These are phyloP conservation scores for Geophilus truncorum DNA, from an alignment of 2,888 invertebrate genomes.

Conservation along the genomic window DNA sequence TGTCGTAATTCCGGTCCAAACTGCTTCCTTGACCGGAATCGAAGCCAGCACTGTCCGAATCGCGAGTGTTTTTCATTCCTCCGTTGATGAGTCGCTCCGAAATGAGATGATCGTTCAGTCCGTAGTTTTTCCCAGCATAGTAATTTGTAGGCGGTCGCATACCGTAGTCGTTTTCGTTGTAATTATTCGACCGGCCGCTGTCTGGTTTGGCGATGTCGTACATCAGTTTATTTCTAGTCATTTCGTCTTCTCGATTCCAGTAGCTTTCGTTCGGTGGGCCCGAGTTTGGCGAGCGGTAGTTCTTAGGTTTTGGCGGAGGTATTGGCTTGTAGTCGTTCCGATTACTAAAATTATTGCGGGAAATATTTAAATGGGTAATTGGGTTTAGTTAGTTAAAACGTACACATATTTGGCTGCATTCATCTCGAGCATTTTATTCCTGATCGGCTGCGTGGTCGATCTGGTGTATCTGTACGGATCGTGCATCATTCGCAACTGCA, in stretches of 20 bases:
- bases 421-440: slow-evolving; percentile 37
- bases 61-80: slow-evolving; percentile 36
- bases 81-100: slow-evolving; percentile 36
- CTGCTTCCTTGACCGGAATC: slow-evolving; percentile 54
- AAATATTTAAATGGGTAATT: no score
- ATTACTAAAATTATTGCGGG: neutral
- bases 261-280: slow-evolving; percentile 33
- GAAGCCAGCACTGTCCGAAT: slow-evolving; percentile 45
- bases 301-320: slow-evolving; percentile 88
- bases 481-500: slow-evolving; percentile 44
- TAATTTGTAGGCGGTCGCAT: slow-evolving; percentile 36
- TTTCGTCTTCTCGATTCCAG: slow-evolving; percentile 36
- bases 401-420: slow-evolving; percentile 38
- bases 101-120: slow-evolving; percentile 35
- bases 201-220: neutral
- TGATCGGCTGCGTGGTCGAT: slow-evolving; percentile 60
- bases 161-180: slow-evolving; percentile 37
- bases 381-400: no score
- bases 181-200: slow-evolving; percentile 37
- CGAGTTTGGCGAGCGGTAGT: slow-evolving; percentile 67
- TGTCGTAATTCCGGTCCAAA: slow-evolving; percentile 51
- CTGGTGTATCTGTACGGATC: slow-evolving; percentile 62
- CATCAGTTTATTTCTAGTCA: neutral
- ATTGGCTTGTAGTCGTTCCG: slow-evolving; percentile 69
- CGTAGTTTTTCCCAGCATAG: slow-evolving; percentile 38